These are phyloP conservation scores for Periphyllus acericola DNA, from an alignment of 2,888 invertebrate genomes.

Conservation along the genomic window DNA sequence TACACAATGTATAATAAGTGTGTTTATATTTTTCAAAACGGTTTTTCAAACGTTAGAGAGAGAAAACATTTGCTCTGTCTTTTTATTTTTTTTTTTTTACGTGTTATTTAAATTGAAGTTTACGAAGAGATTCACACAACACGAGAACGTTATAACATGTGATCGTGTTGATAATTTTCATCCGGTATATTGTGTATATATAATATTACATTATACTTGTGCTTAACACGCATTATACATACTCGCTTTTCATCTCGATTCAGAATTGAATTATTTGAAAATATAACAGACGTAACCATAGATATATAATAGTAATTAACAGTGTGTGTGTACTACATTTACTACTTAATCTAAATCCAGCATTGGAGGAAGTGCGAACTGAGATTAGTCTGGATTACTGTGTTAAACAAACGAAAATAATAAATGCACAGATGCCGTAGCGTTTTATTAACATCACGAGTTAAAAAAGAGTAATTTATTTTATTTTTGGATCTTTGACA, in stretches of 20 bases:
- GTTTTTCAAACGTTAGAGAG: background rate
- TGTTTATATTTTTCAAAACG: background rate
- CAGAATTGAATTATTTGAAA: background rate
- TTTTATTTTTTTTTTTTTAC: background rate
- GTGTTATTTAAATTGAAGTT: background rate
- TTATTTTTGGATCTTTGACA: too few relatives aligned
- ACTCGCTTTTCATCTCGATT: background rate
- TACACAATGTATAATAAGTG: background rate
- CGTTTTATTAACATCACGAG: background rate
- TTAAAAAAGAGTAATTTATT: background rate
- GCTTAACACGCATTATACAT: too few relatives aligned
- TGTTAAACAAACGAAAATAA: background rate
- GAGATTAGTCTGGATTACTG: background rate
- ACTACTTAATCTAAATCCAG: background rate
- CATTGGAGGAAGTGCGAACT: background rate
- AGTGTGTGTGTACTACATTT: background rate
- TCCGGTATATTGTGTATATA: background rate
- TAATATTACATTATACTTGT: background rate
- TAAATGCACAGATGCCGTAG: background rate
- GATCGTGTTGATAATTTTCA: background rate
- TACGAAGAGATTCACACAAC: background rate
- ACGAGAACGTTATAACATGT: background rate
- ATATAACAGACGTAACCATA: background rate
- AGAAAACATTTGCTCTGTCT: background rate
- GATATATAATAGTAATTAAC: background rate